These are phyloP conservation scores for Camelus bactrianus DNA, from an alignment of 2,113 vertebrate species.

Conservation along the genomic window DNA sequence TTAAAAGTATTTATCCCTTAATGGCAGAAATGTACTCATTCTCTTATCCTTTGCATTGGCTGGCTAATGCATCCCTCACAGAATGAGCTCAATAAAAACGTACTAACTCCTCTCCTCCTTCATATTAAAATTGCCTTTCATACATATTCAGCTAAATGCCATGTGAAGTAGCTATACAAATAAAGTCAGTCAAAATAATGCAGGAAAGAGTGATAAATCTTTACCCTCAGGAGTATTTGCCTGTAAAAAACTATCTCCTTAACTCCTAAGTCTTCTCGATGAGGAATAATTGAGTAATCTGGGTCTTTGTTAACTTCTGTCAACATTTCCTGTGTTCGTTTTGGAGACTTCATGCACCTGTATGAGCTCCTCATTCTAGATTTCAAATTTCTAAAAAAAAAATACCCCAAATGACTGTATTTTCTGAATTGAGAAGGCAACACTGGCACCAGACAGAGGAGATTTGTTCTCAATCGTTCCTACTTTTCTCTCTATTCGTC, in stretches of 20 bases:
- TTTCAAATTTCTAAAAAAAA: not conserved
- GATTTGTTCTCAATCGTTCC: not conserved
- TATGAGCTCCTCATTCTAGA: not conserved
- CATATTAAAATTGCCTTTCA: slow-evolving; percentile 15
- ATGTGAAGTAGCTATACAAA: not conserved
- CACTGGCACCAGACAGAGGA: not conserved
- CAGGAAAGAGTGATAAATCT: not conserved
- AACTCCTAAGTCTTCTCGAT: not conserved
- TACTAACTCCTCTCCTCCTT: not conserved
- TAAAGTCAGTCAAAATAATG: slow-evolving; percentile 42
- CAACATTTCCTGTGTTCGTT: not conserved
- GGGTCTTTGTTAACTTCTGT: not conserved
- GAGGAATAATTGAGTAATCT: not conserved
- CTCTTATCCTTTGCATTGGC: not conserved
- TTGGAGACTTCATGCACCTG: not conserved
- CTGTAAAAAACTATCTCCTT: not conserved
- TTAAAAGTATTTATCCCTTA: not conserved
- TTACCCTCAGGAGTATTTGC: not conserved
- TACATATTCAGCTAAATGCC: slow-evolving; percentile 11
- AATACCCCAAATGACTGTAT: not conserved
- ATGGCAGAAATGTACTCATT: not conserved
- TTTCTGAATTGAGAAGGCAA: not conserved
- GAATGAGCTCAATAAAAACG: not conserved
- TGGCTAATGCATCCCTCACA: not conserved
- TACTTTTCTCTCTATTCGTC: not conserved